Evolutionary conservation across 2,888 invertebrate species (phyloP).

Genomic region (Drosophila meridionalis): DNA sequence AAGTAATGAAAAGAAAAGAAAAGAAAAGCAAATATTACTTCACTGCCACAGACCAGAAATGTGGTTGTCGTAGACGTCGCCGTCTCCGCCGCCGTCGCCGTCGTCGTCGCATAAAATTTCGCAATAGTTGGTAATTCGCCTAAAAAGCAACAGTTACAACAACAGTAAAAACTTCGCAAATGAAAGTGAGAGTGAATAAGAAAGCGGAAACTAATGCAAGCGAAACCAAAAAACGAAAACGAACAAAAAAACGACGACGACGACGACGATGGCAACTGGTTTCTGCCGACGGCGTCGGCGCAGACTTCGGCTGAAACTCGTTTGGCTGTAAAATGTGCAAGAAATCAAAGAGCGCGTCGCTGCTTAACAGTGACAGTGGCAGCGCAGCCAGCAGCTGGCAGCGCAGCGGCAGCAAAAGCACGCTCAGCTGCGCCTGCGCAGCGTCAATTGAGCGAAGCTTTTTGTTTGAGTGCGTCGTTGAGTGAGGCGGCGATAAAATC

Average conservation of each 20-base stretch:
- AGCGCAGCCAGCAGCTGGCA: constrained; percentile 48
- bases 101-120: constrained; percentile 74
- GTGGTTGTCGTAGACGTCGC: constrained; percentile 46
- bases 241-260: constrained; percentile 20
- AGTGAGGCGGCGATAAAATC: constrained; percentile 66
- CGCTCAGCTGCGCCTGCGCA: constrained; percentile 76
- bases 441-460: constrained; percentile 47
- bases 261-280: constrained; percentile 19
- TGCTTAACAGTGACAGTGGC: constrained; percentile 38
- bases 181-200: constrained; percentile 85
- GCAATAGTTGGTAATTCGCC: constrained; percentile 80
- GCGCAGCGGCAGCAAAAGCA: constrained; percentile 35
- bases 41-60: constrained; percentile 81
- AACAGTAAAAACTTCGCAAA: constrained; percentile 61
- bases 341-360: constrained; percentile 68
- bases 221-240: constrained; percentile 51
- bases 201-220: constrained; percentile 84
- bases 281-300: constrained; percentile 25
- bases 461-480: constrained; percentile 23
- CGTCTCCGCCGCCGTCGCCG: constrained; percentile 30
- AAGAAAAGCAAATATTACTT: constrained; percentile 78
- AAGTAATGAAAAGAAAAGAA: constrained; percentile 47
- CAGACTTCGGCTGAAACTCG: constrained; percentile 55
- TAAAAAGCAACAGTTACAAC: constrained; percentile 56
- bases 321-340: constrained; percentile 62